These are phyloP conservation scores for Hoplodrina ambigua DNA, from an alignment of 2,888 invertebrate species.

Conservation along the genomic window DNA sequence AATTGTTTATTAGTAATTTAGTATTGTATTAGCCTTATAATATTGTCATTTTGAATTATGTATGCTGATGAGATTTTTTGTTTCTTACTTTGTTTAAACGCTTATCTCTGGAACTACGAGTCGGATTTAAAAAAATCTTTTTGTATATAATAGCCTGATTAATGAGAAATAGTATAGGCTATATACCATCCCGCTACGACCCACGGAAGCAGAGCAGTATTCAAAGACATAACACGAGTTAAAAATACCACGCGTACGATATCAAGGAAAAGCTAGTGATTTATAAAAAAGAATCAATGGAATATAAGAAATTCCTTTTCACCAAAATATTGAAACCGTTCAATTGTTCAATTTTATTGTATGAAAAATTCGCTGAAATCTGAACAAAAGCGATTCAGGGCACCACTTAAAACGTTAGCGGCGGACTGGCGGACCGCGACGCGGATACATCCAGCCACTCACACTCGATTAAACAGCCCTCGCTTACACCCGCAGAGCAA, in stretches of 20 bases:
- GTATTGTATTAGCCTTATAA: background rate
- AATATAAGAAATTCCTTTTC: background rate
- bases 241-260: no score
- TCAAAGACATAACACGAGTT: no score
- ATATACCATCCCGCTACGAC: no score
- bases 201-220: no score
- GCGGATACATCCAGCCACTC: conserved; percentile 41
- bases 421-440: conserved; percentile 42
- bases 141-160: no score
- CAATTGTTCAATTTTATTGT: conserved; percentile 5
- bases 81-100: no score
- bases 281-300: background rate
- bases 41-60: no score
- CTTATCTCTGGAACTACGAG: no score
- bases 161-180: no score
- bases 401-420: conserved; percentile 53
- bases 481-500: conserved; percentile 32
- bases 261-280: no score
- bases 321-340: conserved; percentile 5
- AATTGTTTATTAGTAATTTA: background rate
- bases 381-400: conserved; percentile 40
- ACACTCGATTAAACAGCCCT: conserved; percentile 56
- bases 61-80: no score
- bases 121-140: no score
- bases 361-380: conserved; percentile 20